Conservation (phyloP, 2,888 invertebrate species). For the Drosophila lutescens region DNA sequence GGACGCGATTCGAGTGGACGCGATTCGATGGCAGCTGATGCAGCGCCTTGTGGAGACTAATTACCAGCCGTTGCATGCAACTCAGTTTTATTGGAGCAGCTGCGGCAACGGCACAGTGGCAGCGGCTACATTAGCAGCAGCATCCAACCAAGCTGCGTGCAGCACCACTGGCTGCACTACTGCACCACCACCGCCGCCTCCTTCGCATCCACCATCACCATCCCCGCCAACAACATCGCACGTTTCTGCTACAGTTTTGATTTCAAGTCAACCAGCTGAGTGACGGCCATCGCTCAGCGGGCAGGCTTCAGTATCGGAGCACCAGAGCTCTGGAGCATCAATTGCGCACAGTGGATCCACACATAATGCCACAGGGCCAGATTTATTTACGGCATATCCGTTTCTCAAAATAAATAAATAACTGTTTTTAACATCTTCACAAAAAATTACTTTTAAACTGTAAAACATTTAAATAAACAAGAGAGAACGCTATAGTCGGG, state of each 20-base stretch:
- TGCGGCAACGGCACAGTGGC: constrained; percentile 32
- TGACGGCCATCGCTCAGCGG: constrained; percentile 50
- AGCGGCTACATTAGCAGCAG: constrained; percentile 14
- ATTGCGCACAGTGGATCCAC: constrained; percentile 2
- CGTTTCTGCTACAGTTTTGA: constrained; percentile 70
- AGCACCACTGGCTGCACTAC: constrained; percentile 34
- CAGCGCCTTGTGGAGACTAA: constrained; percentile 82
- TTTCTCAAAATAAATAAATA: no score
- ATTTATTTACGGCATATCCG: no score
- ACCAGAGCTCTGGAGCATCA: constrained; percentile 7
- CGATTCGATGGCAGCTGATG: constrained; percentile 53
- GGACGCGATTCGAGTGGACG: constrained; percentile 53
- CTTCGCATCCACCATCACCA: constrained; percentile 4
- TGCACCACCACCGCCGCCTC: constrained; percentile 12
- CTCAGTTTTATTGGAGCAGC: constrained; percentile 84
- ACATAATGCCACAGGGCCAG: no score
- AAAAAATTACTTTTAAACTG: no score
- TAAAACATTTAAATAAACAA: no score
- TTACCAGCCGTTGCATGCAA: constrained; percentile 81
- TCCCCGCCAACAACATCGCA: constrained; percentile 24
- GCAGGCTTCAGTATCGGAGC: constrained; percentile 28
- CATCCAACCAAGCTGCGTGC: constrained; percentile 51
- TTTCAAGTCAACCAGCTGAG: constrained; percentile 63
- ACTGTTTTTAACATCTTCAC: no score
- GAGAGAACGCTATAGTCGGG: no score